A percentile compares a stretch with the other conserved stretches of the same genome.
phyloP scores from a whole-genome alignment of 2,797 vertebrate genomes.

The Falco novaeseelandiae region DNA sequence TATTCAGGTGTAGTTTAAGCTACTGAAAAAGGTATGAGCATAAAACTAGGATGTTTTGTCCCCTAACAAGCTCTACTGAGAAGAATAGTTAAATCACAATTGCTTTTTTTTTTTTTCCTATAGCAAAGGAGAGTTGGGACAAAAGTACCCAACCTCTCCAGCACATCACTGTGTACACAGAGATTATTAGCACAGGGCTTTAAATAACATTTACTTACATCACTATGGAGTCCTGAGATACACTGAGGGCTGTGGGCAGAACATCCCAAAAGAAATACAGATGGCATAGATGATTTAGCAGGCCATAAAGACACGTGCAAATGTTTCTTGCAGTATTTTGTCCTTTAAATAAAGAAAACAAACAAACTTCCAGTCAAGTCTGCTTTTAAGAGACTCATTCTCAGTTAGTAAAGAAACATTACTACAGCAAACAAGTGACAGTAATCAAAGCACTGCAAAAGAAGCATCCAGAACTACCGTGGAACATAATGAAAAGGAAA shows the following conservation, averaged over 20 bases:
- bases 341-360: conserved; percentile 4
- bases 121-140: not conserved
- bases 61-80: not conserved
- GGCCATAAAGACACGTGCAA: not conserved
- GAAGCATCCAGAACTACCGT: not conserved
- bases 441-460: not conserved
- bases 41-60: not conserved
- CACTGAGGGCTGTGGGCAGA: not conserved
- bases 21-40: not conserved
- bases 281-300: not conserved
- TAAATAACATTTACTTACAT: not conserved
- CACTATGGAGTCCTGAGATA: not conserved
- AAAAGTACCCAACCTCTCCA: not conserved
- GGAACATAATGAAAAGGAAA: not conserved
- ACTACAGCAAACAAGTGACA: not conserved
- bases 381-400: conserved; percentile 36
- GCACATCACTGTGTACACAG: rapidly evolving
- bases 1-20: not conserved
- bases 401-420: not conserved
- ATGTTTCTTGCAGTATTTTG: not conserved
- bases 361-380: not conserved
- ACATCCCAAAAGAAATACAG: not conserved
- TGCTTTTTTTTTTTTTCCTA: not conserved
- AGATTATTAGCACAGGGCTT: not conserved
- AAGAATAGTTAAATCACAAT: not conserved